Evolutionary conservation across 2,113 vertebrate species (phyloP).

Genomic region (Meleagris gallopavo): DNA sequence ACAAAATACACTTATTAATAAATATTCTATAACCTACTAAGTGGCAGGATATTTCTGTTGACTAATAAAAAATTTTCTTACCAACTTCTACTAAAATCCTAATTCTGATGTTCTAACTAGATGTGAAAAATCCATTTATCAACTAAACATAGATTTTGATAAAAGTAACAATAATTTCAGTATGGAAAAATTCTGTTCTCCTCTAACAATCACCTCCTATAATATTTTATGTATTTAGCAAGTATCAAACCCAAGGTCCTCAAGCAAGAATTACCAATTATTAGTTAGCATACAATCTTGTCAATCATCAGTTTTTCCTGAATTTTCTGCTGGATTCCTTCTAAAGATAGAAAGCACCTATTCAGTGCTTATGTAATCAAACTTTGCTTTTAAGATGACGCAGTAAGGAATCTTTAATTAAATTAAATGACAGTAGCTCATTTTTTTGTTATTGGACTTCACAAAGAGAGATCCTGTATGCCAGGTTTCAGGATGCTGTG

Average conservation of each 20-base stretch:
- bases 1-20: neutral
- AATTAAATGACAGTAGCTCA: neutral
- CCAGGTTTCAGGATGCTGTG: neutral
- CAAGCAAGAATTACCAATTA: neutral
- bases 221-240: neutral
- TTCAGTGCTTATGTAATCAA: neutral
- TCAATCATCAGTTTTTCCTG: neutral
- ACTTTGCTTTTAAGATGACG: neutral
- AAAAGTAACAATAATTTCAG: neutral
- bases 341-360: neutral
- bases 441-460: neutral
- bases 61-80: neutral
- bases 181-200: neutral
- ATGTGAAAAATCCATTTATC: neutral
- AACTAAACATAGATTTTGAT: neutral
- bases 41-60: neutral
- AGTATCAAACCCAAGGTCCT: neutral
- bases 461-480: neutral
- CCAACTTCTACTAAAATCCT: neutral
- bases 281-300: neutral
- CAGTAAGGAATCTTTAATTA: neutral
- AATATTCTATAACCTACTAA: neutral
- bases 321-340: neutral
- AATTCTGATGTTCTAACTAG: neutral
- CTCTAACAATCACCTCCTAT: neutral